phyloP scores from a whole-genome alignment of 2,113 vertebrate species.

The Pollachius pollachius region DNA sequence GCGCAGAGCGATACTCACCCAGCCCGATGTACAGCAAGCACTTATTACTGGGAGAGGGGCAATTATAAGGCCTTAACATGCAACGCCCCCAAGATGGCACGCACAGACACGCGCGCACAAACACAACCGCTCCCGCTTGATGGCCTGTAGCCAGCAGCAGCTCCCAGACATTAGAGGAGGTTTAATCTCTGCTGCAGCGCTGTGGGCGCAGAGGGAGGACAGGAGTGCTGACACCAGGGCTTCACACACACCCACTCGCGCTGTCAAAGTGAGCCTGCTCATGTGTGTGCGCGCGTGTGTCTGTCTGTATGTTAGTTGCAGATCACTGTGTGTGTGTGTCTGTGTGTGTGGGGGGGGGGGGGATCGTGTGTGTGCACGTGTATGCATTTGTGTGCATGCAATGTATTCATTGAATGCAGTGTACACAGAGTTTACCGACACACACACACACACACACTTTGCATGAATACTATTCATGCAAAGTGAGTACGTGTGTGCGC shows the following conservation, averaged over 20 bases:
- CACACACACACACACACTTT: too few relatives aligned
- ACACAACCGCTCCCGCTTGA: slow-evolving; percentile 3
- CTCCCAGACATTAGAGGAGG: slow-evolving; percentile 58
- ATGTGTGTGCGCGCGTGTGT: slow-evolving; percentile 24
- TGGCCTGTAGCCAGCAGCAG: slow-evolving; percentile 43
- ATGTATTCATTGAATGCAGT: too few relatives aligned
- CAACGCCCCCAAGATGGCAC: slow-evolving; percentile 51
- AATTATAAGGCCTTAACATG: slow-evolving; percentile 62
- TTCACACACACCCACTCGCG: slow-evolving; percentile 45
- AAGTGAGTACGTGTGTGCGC: too few relatives aligned
- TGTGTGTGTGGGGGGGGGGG: background rate
- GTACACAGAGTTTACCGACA: too few relatives aligned
- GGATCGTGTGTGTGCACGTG: background rate
- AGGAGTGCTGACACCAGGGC: slow-evolving; percentile 66
- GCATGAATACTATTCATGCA: too few relatives aligned
- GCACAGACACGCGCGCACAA: slow-evolving; percentile 9
- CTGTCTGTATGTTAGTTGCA: slow-evolving; percentile 12
- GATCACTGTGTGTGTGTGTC: background rate
- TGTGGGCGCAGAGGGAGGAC: slow-evolving; percentile 64
- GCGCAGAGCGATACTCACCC: slow-evolving; percentile 1
- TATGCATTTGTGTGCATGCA: background rate
- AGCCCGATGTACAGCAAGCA: slow-evolving; percentile 34
- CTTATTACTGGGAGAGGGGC: slow-evolving; percentile 56
- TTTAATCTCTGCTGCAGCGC: slow-evolving; percentile 67
- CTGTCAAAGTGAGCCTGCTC: slow-evolving; percentile 35